These are phyloP conservation scores for Andrena trimmerana DNA, from an alignment of 2,888 invertebrate genomes.

Conservation along the genomic window DNA sequence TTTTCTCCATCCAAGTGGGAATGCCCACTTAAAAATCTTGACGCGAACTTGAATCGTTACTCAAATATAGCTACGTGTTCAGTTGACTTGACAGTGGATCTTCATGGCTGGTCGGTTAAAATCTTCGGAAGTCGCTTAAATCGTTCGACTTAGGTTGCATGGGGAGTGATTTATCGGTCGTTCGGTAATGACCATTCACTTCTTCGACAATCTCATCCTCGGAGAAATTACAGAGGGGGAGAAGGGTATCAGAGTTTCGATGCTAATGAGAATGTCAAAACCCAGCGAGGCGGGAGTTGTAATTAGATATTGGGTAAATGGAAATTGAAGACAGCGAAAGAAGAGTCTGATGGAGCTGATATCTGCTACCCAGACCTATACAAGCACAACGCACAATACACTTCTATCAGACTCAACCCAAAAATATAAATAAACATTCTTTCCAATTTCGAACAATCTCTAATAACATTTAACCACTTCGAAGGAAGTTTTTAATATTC, in stretches of 20 bases:
- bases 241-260: conserved; percentile 25
- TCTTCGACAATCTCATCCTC: conserved; percentile 35
- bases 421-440: neutral
- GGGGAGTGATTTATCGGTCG: conserved; percentile 47
- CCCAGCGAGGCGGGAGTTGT: conserved; percentile 45
- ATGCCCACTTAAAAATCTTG: too few species aligned
- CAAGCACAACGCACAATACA: neutral
- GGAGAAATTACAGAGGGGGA: conserved; percentile 19
- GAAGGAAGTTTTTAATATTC: too few species aligned
- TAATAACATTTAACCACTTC: too few species aligned
- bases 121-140: conserved; percentile 12
- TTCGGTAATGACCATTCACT: conserved; percentile 45
- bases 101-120: neutral
- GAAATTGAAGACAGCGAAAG: conserved; percentile 52
- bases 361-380: conserved; percentile 5
- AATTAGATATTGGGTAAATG: conserved; percentile 71
- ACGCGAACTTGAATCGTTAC: too few species aligned
- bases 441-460: too few species aligned
- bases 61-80: neutral
- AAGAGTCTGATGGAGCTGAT: conserved; percentile 38
- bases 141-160: conserved; percentile 11
- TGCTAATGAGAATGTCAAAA: conserved; percentile 77
- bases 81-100: neutral
- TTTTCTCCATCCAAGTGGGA: too few species aligned
- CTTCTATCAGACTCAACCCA: neutral